A percentile compares a stretch with the other conserved stretches of the same genome.
Evolutionary conservation across 2,113 vertebrate genomes (phyloP).

Genomic region (Nothobranchius kuhntae): DNA sequence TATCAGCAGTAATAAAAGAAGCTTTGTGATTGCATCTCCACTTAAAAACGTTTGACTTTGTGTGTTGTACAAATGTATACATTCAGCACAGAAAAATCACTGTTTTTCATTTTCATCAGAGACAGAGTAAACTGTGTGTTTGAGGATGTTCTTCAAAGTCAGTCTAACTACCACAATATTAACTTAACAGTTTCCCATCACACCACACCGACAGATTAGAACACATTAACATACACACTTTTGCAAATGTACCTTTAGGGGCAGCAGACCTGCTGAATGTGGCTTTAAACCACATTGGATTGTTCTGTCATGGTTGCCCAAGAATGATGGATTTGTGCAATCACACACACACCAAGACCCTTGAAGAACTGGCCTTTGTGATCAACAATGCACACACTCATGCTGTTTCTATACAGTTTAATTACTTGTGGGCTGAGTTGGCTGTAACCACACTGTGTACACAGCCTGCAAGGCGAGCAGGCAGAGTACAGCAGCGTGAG

Average conservation of each 20-base stretch:
- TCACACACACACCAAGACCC: slow-evolving; percentile 29
- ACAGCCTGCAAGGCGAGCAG: slow-evolving; percentile 44
- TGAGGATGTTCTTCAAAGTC: background rate
- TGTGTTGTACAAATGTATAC: background rate
- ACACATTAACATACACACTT: slow-evolving; percentile 14
- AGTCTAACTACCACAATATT: slow-evolving; percentile 4
- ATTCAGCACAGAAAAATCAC: background rate
- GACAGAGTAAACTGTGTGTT: background rate
- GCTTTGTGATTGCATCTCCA: slow-evolving; percentile 10
- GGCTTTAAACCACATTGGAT: slow-evolving; percentile 27
- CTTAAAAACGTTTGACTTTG: background rate
- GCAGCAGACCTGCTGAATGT: slow-evolving; percentile 25
- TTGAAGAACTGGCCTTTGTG: slow-evolving; percentile 20
- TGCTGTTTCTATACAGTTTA: slow-evolving; percentile 46
- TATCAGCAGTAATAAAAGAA: background rate
- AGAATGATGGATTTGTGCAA: slow-evolving; percentile 58
- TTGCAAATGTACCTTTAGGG: slow-evolving; percentile 9
- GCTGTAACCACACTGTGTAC: slow-evolving; percentile 50
- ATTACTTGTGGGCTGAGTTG: slow-evolving; percentile 40
- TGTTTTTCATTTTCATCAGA: background rate
- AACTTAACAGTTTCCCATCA: slow-evolving; percentile 1
- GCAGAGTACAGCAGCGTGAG: slow-evolving; percentile 3
- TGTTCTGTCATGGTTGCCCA: slow-evolving; percentile 28
- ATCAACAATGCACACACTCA: slow-evolving; percentile 37
- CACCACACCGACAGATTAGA: slow-evolving; percentile 6